Evolutionary conservation across 2,113 vertebrate genomes (phyloP), one percentile per base, ranked within the genome.

Genomic region (Poecilia latipinna): DNA sequence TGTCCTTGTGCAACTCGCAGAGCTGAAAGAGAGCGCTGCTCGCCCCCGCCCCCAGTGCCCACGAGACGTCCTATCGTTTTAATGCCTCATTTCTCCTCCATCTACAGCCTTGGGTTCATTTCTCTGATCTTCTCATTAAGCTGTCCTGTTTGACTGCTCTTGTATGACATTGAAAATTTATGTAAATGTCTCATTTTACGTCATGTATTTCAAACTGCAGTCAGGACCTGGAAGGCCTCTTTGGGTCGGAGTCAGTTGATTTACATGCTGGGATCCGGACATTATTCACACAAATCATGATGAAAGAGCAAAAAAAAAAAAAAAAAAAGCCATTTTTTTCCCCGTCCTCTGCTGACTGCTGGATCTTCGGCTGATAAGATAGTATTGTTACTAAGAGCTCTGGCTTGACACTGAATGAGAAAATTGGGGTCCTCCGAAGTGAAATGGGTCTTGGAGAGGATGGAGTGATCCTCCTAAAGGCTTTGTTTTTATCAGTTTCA

Each of bases 121-220:
- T 62, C 74, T 86, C 78, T 81, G 74, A 82, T 85, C 68, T 70
- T 78, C 86, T 82, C 70, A 75, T 86, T 87, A 82, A 83, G 79
- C 75, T 73, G 71, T 77, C 70, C 75, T 66, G 75, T 72, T 72
- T 80, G 76, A 32, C 68, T 75, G 76, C 83, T 83, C 77, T 72
- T 77, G 61, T 66, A 72, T 75, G 85, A 89, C 89, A 83, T 31
- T 68, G 82, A 74, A 82, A 79, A 83, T 88, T 81, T 78, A 77
- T 75, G 70, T 77, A 62, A 77, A 83, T 12, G 63, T 86, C 82
- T 86, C 72, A 84, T 78, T 86, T 80, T 70, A 66, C 57, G 73
- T 85, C 71, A 60, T 35, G 37, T 31, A 28, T 72, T 60, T 71
- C 33, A 78, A 69, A 68, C 74, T 42, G 63, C 10, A 26, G n/a